phyloP scores from a whole-genome alignment of 2,888 invertebrate genomes.

The Ceramica pisi region DNA sequence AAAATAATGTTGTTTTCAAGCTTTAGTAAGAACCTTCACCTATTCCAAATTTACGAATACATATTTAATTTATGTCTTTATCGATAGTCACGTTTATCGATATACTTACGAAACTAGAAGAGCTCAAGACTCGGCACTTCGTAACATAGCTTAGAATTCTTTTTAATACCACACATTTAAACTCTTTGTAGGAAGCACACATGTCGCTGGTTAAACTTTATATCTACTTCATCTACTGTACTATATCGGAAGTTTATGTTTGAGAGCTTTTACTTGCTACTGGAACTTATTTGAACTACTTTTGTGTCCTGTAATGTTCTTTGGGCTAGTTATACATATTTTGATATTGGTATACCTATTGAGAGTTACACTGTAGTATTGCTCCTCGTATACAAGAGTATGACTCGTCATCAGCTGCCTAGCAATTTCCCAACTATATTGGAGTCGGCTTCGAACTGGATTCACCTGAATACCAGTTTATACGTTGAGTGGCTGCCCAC shows the following conservation, averaged over 20 bases:
- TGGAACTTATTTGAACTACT: conserved; percentile 43
- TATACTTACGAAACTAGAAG: conserved; percentile 70
- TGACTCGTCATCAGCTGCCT: too few species aligned
- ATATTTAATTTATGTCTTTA: background rate
- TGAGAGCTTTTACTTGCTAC: conserved; percentile 45
- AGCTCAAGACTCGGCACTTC: conserved; percentile 80
- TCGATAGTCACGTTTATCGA: conserved; percentile 51
- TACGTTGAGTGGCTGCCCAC: too few species aligned
- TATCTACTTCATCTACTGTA: conserved; percentile 70
- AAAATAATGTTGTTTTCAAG: background rate
- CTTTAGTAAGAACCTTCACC: background rate
- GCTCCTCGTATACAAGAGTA: too few species aligned
- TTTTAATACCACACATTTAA: conserved; percentile 90
- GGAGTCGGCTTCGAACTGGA: too few species aligned
- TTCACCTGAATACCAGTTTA: too few species aligned
- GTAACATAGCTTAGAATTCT: conserved; percentile 85
- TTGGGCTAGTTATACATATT: background rate
- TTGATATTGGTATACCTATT: background rate
- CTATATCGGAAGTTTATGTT: conserved; percentile 61
- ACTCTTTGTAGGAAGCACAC: conserved; percentile 80
- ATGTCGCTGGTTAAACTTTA: conserved; percentile 76
- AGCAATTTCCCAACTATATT: too few species aligned
- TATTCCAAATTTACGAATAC: too few species aligned
- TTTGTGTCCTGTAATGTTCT: conserved; percentile 16
- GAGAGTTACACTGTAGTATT: background rate